Conservation (phyloP, 2,888 invertebrate genomes). For the Bursaphelenchus okinawaensis region DNA sequence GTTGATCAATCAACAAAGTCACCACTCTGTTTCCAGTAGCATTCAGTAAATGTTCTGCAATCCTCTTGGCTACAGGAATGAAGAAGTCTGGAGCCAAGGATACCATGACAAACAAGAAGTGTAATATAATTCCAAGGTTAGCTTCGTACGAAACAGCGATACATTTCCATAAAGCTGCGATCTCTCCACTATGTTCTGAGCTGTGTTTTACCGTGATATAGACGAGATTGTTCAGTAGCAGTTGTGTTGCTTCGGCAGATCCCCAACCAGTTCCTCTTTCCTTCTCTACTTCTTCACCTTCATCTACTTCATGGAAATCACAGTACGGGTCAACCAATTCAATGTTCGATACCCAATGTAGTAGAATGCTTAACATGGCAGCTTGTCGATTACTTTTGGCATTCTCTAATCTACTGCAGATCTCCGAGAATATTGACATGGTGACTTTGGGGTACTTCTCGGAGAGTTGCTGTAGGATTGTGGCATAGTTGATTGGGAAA, state of each 20-base stretch:
- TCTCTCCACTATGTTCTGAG: conserved; percentile 87
- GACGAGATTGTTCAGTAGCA: conserved; percentile 96
- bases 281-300: conserved; percentile 11
- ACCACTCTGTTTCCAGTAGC: conserved; percentile 84
- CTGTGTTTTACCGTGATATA: conserved; percentile 89
- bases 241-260: conserved; percentile 83
- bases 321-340: conserved; percentile 75
- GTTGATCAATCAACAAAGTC: conserved; percentile 92
- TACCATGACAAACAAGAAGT: conserved; percentile 89
- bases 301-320: conserved; percentile 18
- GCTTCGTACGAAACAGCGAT: conserved; percentile 92
- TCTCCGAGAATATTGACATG: conserved; percentile 99
- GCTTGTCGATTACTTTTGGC: conserved; percentile 87
- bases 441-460: conserved; percentile 91
- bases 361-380: conserved; percentile 79
- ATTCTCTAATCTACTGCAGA: conserved; percentile 90
- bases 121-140: conserved; percentile 89
- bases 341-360: conserved; percentile 97
- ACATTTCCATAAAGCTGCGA: conserved; percentile 91
- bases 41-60: conserved; percentile 83
- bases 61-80: conserved; percentile 85
- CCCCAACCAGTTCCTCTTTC: conserved; percentile 73
- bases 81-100: conserved; percentile 94
- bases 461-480: conserved; percentile 83
- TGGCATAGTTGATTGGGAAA: conserved; percentile 71